Percentiles rank a stretch among this genome's conserved stretches.
Conservation (phyloP, 2,888 invertebrate species). For the Trachelus stipa region DNA sequence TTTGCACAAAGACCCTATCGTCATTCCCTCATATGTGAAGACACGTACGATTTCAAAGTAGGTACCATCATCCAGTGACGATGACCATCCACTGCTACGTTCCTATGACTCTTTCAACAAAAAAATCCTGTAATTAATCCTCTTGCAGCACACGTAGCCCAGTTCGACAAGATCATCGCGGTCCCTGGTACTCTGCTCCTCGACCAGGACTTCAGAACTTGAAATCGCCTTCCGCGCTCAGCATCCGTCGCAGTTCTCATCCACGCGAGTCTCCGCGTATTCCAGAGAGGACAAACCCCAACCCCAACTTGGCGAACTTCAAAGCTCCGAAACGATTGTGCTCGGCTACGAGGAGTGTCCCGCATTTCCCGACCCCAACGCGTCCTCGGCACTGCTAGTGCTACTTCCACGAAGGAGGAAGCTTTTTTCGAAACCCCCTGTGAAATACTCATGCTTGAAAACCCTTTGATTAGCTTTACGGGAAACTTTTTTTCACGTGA, state of each 20-base stretch:
- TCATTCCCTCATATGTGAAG: conserved; percentile 9
- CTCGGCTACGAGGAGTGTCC: conserved; percentile 46
- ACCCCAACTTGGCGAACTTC: conserved; percentile 45
- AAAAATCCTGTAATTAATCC: conserved; percentile 46
- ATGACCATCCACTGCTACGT: conserved; percentile 49
- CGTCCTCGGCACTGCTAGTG: conserved; percentile 20
- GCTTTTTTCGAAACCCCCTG: not conserved
- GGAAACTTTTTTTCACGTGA: not conserved
- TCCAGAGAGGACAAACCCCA: conserved; percentile 8
- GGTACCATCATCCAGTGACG: conserved; percentile 40
- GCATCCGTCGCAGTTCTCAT: too few species aligned
- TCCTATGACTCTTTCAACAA: conserved; percentile 2
- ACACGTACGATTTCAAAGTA: conserved; percentile 18
- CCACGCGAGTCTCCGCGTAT: too few species aligned
- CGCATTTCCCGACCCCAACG: conserved; percentile 27
- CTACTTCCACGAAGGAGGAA: not conserved
- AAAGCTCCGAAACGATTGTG: conserved; percentile 58
- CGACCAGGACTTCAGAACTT: not conserved
- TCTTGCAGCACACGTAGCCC: conserved; percentile 24
- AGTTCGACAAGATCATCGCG: conserved; percentile 40
- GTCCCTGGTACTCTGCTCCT: conserved; percentile 9
- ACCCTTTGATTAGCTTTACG: conserved; percentile 55
- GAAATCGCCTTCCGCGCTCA: not conserved
- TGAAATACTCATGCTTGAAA: conserved; percentile 14
- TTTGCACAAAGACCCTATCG: conserved; percentile 14